Conservation (phyloP, 2,888 invertebrate species). For the Eupelmus urozonus region DNA sequence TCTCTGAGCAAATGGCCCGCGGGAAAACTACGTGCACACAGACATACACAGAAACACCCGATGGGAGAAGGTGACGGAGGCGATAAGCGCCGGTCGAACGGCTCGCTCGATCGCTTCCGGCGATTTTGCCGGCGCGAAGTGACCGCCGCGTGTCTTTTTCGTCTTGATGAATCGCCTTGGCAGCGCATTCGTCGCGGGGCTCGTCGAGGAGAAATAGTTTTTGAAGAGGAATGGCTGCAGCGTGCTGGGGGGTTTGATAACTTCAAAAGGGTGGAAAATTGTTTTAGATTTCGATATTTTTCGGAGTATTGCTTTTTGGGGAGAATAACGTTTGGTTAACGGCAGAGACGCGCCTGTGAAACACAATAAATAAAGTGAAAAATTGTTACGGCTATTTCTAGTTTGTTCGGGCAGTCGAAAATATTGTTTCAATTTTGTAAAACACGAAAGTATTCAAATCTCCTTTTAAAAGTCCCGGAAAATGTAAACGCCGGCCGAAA, state of each 20-base stretch:
- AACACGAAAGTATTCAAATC: not conserved
- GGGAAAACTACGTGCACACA: constrained; percentile 18
- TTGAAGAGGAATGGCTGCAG: not conserved
- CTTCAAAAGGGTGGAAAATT: not conserved
- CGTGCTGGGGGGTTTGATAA: not conserved
- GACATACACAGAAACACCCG: too few relatives aligned
- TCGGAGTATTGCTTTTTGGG: not conserved
- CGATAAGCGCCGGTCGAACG: constrained; percentile 25
- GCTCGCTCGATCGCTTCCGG: constrained; percentile 11
- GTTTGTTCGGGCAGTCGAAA: not conserved
- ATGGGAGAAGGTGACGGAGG: not conserved
- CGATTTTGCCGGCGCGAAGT: too few relatives aligned
- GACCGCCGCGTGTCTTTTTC: too few relatives aligned
- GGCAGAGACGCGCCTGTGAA: too few relatives aligned
- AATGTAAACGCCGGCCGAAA: too few relatives aligned
- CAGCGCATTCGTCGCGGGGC: too few relatives aligned
- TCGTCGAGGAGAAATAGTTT: too few relatives aligned
- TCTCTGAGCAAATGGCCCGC: constrained; percentile 10
- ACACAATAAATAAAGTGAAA: too few relatives aligned
- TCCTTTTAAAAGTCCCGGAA: not conserved
- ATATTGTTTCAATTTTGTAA: not conserved
- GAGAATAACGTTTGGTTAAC: too few relatives aligned
- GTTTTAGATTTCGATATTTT: not conserved
- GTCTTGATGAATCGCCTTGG: too few relatives aligned
- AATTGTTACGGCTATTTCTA: not conserved